Evolutionary conservation across 2,797 vertebrate genomes (phyloP).

Genomic region (Chaetophractus vellerosus): DNA sequence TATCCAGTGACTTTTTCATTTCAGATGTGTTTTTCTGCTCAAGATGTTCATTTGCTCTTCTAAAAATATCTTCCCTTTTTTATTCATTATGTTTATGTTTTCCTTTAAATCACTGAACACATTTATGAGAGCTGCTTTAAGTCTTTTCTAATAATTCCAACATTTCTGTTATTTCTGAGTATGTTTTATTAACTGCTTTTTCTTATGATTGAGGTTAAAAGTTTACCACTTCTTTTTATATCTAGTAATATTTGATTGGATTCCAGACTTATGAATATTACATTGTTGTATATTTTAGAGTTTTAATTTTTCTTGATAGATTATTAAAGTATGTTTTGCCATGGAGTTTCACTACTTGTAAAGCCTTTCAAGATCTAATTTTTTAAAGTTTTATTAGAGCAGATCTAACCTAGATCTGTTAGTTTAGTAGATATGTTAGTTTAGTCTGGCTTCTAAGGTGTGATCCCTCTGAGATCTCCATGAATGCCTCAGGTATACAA

Average conservation of each 20-base stretch:
- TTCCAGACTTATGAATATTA: background rate
- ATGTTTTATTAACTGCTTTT: background rate
- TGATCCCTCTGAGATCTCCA: background rate
- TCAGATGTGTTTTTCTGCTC: background rate
- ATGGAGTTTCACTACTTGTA: background rate
- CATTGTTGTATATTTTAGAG: background rate
- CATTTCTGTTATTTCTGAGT: background rate
- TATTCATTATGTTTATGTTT: background rate
- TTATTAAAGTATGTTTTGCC: background rate
- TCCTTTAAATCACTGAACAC: background rate
- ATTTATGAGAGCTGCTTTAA: slow-evolving; percentile 1
- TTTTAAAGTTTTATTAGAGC: background rate
- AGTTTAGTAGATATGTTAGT: background rate
- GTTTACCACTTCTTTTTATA: background rate
- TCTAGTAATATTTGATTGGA: background rate
- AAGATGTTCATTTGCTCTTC: slow-evolving; percentile 7
- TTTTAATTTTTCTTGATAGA: slow-evolving; percentile 18
- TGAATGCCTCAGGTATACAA: background rate
- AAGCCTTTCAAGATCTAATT: background rate
- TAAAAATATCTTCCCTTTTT: background rate
- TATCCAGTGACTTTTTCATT: background rate
- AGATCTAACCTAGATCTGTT: background rate
- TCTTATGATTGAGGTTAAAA: background rate
- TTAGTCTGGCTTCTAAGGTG: background rate
- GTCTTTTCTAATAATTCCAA: background rate